Evolutionary conservation across 2,888 invertebrate species (phyloP).

Genomic region (Scaptomyza reducta): DNA sequence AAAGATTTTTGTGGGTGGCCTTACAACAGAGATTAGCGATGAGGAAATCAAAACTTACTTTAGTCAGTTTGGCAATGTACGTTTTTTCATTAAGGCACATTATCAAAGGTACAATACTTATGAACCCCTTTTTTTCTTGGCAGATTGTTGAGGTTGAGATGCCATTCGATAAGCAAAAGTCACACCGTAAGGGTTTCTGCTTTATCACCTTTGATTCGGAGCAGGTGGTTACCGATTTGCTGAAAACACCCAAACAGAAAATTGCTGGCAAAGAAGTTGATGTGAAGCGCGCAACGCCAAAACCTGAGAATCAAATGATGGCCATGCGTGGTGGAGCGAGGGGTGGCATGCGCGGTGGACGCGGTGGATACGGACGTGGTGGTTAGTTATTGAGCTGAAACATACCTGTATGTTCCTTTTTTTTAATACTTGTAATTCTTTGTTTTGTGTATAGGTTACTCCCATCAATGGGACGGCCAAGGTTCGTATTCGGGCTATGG

Average conservation of each 20-base stretch:
- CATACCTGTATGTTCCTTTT: not conserved
- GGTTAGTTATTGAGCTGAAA: constrained; percentile 59
- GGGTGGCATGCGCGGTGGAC: constrained; percentile 88
- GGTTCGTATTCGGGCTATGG: constrained; percentile 90
- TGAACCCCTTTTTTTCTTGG: constrained; percentile 61
- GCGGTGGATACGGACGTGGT: constrained; percentile 86
- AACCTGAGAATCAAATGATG: constrained; percentile 90
- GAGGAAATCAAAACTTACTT: constrained; percentile 97
- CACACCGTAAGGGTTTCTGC: constrained; percentile 98
- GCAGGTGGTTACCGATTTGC: constrained; percentile 95
- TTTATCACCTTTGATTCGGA: constrained; percentile 99
- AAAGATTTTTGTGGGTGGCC: constrained; percentile 98
- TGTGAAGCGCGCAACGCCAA: constrained; percentile 97
- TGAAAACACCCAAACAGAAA: constrained; percentile 96
- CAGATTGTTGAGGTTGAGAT: constrained; percentile 98
- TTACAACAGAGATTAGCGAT: constrained; percentile 95
- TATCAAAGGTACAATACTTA: not conserved
- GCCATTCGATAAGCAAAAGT: constrained; percentile 98
- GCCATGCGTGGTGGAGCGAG: constrained; percentile 87
- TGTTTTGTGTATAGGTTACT: constrained; percentile 68
- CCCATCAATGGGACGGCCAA: constrained; percentile 84
- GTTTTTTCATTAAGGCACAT: constrained; percentile 63
- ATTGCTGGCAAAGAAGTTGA: constrained; percentile 98
- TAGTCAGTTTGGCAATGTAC: constrained; percentile 95
- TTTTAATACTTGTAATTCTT: constrained; percentile 11